Base-by-base conservation (phyloP, 2,888 invertebrate species). In the Melieria crassipennis region DNA sequence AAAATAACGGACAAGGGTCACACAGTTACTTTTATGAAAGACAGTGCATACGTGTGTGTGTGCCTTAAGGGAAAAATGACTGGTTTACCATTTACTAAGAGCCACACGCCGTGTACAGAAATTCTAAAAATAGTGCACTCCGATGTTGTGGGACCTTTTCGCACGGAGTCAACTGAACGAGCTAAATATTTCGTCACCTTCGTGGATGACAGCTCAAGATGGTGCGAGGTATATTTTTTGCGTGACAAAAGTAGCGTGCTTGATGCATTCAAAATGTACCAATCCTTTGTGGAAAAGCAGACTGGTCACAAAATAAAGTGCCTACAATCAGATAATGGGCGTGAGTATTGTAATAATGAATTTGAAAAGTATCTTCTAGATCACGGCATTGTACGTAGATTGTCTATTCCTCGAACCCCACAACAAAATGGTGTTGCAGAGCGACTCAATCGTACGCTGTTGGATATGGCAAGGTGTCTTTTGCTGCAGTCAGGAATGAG, bases 371-470 rank as follows among this genome's bases (percentile, higher is more conserved):
- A 77, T 68, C 67, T 80, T 11, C 61, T 74, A 30, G 57, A 73
- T 46, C 65, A 79, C 55, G 80, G 80, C 16, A 81, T 80, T 42
- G 70, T 76, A 46, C 74, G 75, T 13, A 77, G 79, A 57, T 70
- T 71, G 42, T 79, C 77, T 5, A 76, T 79, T 68, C 66, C 72
- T 42, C 71, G 77, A 50, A 77, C 77, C 42, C 78, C 80, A 7
- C 75, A 79, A 47, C 79, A 79, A 73, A 80, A 80, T 65, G 79
- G 79, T 46, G 75, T 79, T 4, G 79, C 79, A 0, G 80, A 79
- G 74, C 65, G 80, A 16, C 77, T 75, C 56, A 80, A 79, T 47
- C 52, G 78, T 43, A 78, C 79, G 2, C 57, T 80, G 7, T 70
- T 79, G 13, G 81, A 80, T 45, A 78, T 76, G 68, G 76, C 78